Conservation (phyloP, 2,888 invertebrate species). For the Eretmocerus hayati region DNA sequence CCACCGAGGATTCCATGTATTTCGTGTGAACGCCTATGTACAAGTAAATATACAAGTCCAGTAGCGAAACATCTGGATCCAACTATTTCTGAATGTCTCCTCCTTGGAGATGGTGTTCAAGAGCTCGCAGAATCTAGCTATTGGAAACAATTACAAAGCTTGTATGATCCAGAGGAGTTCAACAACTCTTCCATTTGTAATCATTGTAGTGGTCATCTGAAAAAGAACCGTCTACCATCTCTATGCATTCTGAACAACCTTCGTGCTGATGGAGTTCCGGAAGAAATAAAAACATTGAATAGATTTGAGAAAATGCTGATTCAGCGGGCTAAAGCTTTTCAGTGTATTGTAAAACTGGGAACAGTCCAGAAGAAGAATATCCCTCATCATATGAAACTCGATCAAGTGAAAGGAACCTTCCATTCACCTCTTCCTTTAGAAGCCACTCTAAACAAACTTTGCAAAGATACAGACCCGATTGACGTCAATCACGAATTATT, state of each 20-base stretch:
- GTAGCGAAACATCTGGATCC: background rate
- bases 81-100: background rate
- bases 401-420: slow-evolving; percentile 29
- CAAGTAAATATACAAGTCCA: background rate
- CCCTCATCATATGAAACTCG: no score
- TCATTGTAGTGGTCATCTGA: no score
- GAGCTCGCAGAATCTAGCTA: background rate
- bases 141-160: no score
- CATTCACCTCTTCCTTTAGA: slow-evolving; percentile 36
- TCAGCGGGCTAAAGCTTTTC: no score
- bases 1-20: no score
- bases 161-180: no score
- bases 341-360: no score
- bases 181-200: background rate
- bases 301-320: slow-evolving; percentile 28
- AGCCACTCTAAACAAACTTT: slow-evolving; percentile 33
- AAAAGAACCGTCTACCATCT: background rate
- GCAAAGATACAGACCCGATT: no score
- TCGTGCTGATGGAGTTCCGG: slow-evolving; percentile 11
- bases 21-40: no score
- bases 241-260: no score
- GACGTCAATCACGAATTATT: slow-evolving; percentile 32
- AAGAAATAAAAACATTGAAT: slow-evolving; percentile 22
- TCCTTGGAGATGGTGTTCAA: no score
- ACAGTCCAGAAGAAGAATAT: no score